phyloP scores from a whole-genome alignment of 1,140 invertebrate genomes.

The Marisa cornuarietis region DNA sequence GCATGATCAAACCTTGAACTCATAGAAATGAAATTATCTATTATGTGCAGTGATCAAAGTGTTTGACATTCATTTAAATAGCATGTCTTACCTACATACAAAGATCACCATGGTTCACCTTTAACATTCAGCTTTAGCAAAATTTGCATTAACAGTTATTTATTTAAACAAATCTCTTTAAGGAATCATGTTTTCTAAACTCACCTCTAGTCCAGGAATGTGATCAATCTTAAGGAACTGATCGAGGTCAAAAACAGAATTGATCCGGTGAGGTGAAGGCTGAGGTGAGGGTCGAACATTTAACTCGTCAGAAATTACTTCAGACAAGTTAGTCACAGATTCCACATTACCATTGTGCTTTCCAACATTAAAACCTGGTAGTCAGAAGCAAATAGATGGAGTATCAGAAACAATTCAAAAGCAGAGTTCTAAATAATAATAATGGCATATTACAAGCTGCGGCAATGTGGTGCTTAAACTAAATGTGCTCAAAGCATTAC shows the following conservation, averaged over 20 bases:
- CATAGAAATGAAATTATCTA: too few relatives aligned
- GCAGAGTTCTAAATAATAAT: background rate
- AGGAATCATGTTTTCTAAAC: too few relatives aligned
- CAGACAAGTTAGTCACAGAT: constrained; percentile 56
- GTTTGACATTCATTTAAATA: too few relatives aligned
- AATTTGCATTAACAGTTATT: background rate
- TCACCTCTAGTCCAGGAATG: constrained; percentile 72
- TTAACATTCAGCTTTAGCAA: too few relatives aligned
- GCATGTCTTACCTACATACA: too few relatives aligned
- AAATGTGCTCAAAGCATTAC: background rate
- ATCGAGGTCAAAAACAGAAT: constrained; percentile 76
- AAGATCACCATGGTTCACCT: too few relatives aligned
- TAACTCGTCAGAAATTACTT: constrained; percentile 38
- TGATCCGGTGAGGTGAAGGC: constrained; percentile 17
- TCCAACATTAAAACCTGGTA: constrained; percentile 43
- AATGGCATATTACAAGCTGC: background rate
- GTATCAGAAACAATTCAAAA: background rate
- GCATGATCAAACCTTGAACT: too few relatives aligned
- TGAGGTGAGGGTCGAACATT: constrained; percentile 24
- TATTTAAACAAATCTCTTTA: background rate
- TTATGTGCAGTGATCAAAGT: too few relatives aligned
- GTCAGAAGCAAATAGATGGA: constrained; percentile 1
- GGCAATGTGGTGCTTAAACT: background rate
- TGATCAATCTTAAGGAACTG: constrained; percentile 77
- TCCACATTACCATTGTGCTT: constrained; percentile 58